Evolutionary conservation across 2,797 vertebrate genomes (phyloP).

Genomic region (Bradypus variegatus): DNA sequence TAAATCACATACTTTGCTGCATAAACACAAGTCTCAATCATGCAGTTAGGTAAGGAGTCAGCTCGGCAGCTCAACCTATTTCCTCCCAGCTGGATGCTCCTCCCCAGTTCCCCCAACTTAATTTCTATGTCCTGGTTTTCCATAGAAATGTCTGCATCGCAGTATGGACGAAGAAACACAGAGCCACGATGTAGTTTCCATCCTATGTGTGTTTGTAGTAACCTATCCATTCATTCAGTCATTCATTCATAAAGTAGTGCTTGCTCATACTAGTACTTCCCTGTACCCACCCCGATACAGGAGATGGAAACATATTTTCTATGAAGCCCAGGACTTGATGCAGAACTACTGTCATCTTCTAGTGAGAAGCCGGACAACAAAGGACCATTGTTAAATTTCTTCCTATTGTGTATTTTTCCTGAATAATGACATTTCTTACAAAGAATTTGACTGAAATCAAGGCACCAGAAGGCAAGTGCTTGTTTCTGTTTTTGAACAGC

Average conservation of each 20-base stretch:
- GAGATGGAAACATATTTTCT: background rate
- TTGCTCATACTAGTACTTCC: background rate
- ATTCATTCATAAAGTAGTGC: background rate
- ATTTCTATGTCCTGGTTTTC: background rate
- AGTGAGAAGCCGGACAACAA: background rate
- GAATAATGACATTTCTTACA: background rate
- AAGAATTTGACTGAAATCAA: background rate
- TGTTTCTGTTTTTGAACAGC: background rate
- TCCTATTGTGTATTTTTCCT: background rate
- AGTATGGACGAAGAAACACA: rapidly evolving
- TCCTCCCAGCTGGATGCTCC: background rate
- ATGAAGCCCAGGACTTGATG: background rate
- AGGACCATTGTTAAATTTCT: background rate
- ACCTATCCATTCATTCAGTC: too few species aligned
- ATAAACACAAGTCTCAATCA: background rate
- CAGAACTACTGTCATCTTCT: background rate
- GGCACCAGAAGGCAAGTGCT: background rate
- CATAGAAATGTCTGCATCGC: too few species aligned
- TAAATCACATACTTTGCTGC: background rate
- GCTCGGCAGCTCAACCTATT: background rate
- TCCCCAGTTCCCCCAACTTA: background rate
- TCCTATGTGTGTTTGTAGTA: too few species aligned
- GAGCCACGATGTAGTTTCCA: rapidly evolving
- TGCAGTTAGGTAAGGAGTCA: background rate
- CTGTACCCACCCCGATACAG: background rate